These are phyloP conservation scores for Coryphaenoides rupestris DNA, from an alignment of 2,113 vertebrate species.

Conservation along the genomic window DNA sequence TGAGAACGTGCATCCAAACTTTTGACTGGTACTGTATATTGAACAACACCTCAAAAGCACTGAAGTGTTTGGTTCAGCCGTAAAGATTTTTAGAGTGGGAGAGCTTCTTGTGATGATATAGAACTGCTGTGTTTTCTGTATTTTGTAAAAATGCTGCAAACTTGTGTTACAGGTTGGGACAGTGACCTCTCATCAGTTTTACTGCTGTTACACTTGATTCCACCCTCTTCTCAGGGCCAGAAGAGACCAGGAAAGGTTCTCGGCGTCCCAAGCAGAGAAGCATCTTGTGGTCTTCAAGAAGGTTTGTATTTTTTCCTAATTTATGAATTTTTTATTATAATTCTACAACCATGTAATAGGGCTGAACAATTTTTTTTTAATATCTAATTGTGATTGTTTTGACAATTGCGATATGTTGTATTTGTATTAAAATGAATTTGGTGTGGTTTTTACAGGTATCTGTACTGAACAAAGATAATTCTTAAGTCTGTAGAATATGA, in stretches of 20 bases:
- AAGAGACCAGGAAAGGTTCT: constrained; percentile 28
- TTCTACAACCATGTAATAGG: no score
- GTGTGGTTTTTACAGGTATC: no score
- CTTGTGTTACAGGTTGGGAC: constrained; percentile 22
- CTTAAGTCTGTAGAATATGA: no score
- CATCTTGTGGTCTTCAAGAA: constrained; percentile 31
- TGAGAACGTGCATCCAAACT: neutral
- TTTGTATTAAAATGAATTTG: no score
- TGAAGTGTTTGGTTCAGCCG: neutral
- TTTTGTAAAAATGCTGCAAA: neutral
- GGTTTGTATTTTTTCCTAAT: constrained; percentile 19
- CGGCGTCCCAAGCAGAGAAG: constrained; percentile 21
- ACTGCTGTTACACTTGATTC: constrained; percentile 27
- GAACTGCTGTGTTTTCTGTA: neutral
- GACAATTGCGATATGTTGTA: neutral
- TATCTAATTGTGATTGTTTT: no score
- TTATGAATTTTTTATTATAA: no score
- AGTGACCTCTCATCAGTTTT: constrained; percentile 17
- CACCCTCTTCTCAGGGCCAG: constrained; percentile 17
- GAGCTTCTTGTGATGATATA: neutral
- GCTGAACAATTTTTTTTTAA: no score
- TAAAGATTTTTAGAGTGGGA: neutral
- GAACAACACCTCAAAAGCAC: constrained; percentile 1
- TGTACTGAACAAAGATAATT: no score
- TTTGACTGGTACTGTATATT: constrained; percentile 1